Conservation (phyloP, 2,113 vertebrate species). For the Cebidichthys violaceus region DNA sequence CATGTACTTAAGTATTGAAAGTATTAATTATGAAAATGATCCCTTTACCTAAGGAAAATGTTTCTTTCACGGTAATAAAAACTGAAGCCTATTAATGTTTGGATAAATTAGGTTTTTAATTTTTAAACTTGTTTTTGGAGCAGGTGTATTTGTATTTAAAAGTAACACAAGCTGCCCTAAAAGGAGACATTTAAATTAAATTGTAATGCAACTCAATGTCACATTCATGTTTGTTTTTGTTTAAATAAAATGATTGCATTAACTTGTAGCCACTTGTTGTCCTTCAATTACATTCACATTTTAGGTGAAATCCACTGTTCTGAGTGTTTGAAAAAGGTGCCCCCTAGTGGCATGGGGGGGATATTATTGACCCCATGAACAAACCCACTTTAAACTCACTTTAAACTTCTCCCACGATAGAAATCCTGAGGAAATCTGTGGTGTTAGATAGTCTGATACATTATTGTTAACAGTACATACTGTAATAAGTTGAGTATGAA, state of each 20-base stretch:
- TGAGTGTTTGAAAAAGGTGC: not conserved
- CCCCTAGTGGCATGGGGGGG: not conserved
- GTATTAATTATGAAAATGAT: not conserved
- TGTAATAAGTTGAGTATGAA: not conserved
- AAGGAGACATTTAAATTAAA: conserved; percentile 8
- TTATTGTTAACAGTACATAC: not conserved
- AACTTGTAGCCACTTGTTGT: not conserved
- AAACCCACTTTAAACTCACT: not conserved
- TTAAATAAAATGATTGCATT: conserved; percentile 8
- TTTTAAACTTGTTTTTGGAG: not conserved
- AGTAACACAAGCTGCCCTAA: not conserved
- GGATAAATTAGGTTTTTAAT: not conserved
- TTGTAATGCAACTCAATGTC: not conserved
- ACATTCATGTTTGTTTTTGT: not conserved
- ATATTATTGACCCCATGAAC: no score
- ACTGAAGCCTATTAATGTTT: not conserved
- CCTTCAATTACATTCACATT: not conserved
- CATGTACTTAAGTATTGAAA: not conserved
- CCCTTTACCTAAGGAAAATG: not conserved
- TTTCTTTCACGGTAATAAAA: not conserved
- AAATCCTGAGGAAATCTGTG: not conserved
- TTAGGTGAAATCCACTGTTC: not conserved
- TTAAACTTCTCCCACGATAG: not conserved
- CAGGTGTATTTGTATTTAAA: not conserved
- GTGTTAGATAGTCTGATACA: not conserved